phyloP scores from a whole-genome alignment of 2,797 vertebrate genomes.

The Acrocephalus scirpaceus region DNA sequence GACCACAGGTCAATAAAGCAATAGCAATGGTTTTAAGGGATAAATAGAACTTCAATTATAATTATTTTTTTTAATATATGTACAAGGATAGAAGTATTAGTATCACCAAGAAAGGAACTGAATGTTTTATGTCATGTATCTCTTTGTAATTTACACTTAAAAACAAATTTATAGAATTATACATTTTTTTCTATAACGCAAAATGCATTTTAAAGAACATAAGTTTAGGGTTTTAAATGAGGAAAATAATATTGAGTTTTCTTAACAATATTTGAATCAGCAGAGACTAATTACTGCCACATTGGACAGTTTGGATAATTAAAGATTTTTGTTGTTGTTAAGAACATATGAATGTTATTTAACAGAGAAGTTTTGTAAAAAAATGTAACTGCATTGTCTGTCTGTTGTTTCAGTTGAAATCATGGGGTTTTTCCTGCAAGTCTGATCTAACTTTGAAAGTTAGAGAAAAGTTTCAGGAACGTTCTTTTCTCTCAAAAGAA shows the following conservation, averaged over 20 bases:
- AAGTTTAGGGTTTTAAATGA: neutral
- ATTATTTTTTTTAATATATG: neutral
- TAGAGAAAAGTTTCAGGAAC: conserved; percentile 19
- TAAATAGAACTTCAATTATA: neutral
- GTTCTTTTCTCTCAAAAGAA: neutral
- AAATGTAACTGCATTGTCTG: conserved; percentile 45
- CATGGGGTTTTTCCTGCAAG: neutral
- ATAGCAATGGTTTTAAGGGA: neutral
- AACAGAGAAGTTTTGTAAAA: conserved; percentile 51
- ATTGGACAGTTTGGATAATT: conserved; percentile 49
- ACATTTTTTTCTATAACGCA: neutral
- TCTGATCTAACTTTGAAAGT: neutral
- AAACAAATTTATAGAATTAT: neutral
- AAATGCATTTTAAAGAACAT: neutral
- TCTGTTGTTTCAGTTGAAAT: conserved; percentile 32
- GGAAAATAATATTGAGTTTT: neutral
- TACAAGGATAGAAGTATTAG: neutral
- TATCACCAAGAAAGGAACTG: neutral
- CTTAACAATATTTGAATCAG: conserved; percentile 22
- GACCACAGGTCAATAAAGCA: neutral
- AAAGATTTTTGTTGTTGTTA: conserved; percentile 51
- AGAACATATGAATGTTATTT: conserved; percentile 60
- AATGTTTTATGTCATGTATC: neutral
- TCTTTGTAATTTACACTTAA: neutral
- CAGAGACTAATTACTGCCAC: conserved; percentile 52